Conservation (phyloP, 1,140 invertebrate species). For the Zaprionus kolodkinae region DNA sequence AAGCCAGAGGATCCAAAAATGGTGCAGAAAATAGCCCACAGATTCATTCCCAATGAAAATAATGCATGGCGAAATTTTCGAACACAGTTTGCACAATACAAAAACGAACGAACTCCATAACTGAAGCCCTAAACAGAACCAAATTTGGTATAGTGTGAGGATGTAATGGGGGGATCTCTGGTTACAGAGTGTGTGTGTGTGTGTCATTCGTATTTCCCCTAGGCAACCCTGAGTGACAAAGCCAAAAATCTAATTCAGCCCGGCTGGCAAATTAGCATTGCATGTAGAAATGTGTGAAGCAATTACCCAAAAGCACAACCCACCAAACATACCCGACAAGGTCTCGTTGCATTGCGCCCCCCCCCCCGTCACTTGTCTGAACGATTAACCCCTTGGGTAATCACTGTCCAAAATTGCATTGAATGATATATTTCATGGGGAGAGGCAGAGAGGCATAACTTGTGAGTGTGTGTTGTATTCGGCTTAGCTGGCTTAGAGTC, state of each 20-base stretch:
- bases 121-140: slow-evolving; percentile 13
- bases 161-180: too few relatives aligned
- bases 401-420: slow-evolving; percentile 33
- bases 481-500: slow-evolving; percentile 4
- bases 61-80: slow-evolving; percentile 64
- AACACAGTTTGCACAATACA: slow-evolving; percentile 49
- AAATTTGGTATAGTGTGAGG: not conserved
- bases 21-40: slow-evolving; percentile 58
- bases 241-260: slow-evolving; percentile 59
- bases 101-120: slow-evolving; percentile 8
- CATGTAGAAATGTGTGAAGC: slow-evolving; percentile 71
- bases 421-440: slow-evolving; percentile 15
- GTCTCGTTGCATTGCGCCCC: not conserved
- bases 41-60: slow-evolving; percentile 74
- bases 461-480: not conserved
- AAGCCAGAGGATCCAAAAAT: slow-evolving; percentile 57
- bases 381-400: slow-evolving; percentile 16
- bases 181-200: not conserved
- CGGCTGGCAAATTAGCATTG: slow-evolving; percentile 67
- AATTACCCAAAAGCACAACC: slow-evolving; percentile 66
- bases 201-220: not conserved
- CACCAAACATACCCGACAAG: slow-evolving; percentile 6
- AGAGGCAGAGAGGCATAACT: not conserved
- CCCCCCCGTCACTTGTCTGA: not conserved
- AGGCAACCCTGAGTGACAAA: slow-evolving; percentile 22